phyloP scores from a whole-genome alignment of 2,113 vertebrate species.

The Pimephales promelas region DNA sequence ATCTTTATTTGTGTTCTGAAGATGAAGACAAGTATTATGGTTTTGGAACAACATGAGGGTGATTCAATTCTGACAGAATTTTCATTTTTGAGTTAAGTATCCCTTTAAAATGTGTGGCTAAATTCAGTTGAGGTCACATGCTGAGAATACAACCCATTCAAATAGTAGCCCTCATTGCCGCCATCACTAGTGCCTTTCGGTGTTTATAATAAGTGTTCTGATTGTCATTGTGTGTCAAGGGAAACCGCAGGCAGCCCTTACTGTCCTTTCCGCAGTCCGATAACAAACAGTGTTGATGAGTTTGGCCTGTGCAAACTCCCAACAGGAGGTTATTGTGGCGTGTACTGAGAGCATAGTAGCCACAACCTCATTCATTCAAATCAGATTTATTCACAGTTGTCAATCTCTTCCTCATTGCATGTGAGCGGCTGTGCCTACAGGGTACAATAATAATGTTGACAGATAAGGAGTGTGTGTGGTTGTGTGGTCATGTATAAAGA shows the following conservation, averaged over 20 bases:
- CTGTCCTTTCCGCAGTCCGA: background rate
- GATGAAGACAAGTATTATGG: no score
- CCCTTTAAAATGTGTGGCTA: background rate
- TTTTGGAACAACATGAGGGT: no score
- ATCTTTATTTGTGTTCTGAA: no score
- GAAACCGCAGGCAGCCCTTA: background rate
- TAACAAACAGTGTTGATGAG: background rate
- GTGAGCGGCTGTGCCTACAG: background rate
- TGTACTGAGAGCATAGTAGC: background rate
- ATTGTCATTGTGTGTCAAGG: constrained; percentile 2
- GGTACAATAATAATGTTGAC: constrained; percentile 19
- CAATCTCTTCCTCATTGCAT: background rate
- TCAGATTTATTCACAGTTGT: constrained; percentile 16
- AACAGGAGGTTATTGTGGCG: background rate
- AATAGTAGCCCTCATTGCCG: background rate
- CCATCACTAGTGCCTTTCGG: background rate
- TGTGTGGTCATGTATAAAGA: constrained; percentile 13
- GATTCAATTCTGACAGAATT: no score
- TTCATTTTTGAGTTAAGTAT: no score
- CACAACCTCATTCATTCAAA: constrained; percentile 19
- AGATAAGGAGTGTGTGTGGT: background rate
- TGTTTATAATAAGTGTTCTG: background rate
- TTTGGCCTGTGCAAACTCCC: background rate
- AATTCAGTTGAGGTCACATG: background rate
- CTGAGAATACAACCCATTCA: background rate